A percentile compares a stretch with the other conserved stretches of the same genome.
Conservation (phyloP, 2,888 invertebrate genomes). For the Acronicta aceris region DNA sequence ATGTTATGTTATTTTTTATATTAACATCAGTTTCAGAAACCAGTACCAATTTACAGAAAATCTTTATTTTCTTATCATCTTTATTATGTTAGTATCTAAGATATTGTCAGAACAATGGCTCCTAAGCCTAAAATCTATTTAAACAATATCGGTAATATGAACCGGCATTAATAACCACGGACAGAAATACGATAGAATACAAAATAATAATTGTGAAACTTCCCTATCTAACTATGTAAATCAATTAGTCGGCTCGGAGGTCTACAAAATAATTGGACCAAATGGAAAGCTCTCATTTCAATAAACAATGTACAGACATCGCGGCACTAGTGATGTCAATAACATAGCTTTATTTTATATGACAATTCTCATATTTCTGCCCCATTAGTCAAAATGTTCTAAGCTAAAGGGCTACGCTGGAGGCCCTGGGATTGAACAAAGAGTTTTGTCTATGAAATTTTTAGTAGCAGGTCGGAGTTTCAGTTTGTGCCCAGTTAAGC, state of each 20-base stretch:
- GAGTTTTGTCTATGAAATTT: too few relatives aligned
- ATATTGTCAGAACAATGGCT: constrained; percentile 7
- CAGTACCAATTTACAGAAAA: too few relatives aligned
- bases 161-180: constrained; percentile 19
- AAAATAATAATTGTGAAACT: constrained; percentile 46
- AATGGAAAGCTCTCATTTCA: constrained; percentile 57
- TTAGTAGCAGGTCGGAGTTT: too few relatives aligned
- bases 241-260: constrained; percentile 47
- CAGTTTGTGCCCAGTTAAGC: too few relatives aligned
- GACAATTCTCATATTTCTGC: not conserved
- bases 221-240: constrained; percentile 44
- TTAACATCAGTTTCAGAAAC: too few relatives aligned
- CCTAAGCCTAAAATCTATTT: constrained; percentile 20
- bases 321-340: constrained; percentile 19
- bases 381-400: too few relatives aligned
- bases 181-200: constrained; percentile 29
- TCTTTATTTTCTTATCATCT: too few relatives aligned
- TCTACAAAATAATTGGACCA: constrained; percentile 55
- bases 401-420: too few relatives aligned
- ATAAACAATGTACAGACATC: constrained; percentile 52
- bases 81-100: too few relatives aligned
- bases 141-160: constrained; percentile 19
- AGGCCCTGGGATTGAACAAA: too few relatives aligned
- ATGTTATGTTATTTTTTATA: too few relatives aligned
- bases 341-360: constrained; percentile 15